Conservation (phyloP, 2,113 vertebrate species). For the Xiphophorus maculatus region DNA sequence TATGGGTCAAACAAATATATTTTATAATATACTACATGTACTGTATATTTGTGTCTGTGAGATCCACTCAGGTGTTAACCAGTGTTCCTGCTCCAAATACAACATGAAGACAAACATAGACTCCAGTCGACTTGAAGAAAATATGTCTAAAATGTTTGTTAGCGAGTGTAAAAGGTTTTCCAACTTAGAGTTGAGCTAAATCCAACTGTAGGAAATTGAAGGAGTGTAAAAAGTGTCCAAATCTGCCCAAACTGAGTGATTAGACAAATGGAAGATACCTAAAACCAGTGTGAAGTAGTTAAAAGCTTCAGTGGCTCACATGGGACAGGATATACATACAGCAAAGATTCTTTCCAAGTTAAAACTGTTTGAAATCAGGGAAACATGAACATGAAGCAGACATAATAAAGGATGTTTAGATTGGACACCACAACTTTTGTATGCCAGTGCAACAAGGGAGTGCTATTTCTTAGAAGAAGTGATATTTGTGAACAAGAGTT, state of each 20-base stretch:
- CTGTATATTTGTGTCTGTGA: neutral
- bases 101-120: neutral
- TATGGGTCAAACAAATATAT: neutral
- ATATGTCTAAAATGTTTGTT: neutral
- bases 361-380: neutral
- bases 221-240: no score
- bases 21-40: no score
- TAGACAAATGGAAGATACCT: neutral
- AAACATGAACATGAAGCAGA: neutral
- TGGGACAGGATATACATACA: neutral
- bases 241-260: no score
- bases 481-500: neutral
- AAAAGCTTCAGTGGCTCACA: neutral
- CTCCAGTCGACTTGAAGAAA: neutral
- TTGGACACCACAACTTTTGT: neutral
- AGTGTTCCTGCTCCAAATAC: no score
- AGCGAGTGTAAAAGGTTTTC: neutral
- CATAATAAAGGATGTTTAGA: neutral
- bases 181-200: no score
- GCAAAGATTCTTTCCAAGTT: neutral
- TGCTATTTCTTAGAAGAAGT: neutral
- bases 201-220: no score
- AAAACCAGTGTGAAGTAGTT: neutral
- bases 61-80: no score
- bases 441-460: neutral